Conservation (phyloP, 2,888 invertebrate species). For the Metalampra italica region DNA sequence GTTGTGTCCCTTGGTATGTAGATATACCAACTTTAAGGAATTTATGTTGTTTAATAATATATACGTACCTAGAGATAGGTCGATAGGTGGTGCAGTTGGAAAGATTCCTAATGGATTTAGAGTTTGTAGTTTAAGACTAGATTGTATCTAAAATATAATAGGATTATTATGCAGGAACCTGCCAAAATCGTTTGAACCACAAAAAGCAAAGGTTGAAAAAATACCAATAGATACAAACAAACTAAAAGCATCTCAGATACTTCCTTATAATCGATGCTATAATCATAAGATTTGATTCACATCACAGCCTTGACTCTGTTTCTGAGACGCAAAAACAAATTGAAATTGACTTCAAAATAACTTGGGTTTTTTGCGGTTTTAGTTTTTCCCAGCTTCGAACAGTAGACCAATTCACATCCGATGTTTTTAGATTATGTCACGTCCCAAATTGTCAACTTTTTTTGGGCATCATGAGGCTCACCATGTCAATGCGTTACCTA, state of each 20-base stretch:
- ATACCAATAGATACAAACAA: not conserved
- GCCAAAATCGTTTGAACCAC: not conserved
- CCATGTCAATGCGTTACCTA: too few species aligned
- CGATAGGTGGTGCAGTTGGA: too few species aligned
- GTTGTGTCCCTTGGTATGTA: too few species aligned
- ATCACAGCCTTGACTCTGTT: constrained; percentile 4
- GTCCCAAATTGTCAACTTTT: not conserved
- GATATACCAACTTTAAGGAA: too few species aligned
- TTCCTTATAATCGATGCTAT: constrained; percentile 1
- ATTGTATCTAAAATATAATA: too few species aligned
- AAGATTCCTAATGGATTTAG: too few species aligned
- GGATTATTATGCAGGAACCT: too few species aligned
- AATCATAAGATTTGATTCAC: constrained; percentile 3
- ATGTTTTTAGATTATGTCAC: not conserved
- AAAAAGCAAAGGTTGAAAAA: not conserved
- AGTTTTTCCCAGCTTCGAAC: not conserved
- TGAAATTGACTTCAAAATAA: not conserved
- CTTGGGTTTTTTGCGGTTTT: not conserved
- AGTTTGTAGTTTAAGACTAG: too few species aligned
- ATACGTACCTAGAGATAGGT: too few species aligned
- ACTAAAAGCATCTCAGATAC: not conserved
- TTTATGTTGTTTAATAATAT: too few species aligned
- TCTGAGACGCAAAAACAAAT: constrained; percentile 3
- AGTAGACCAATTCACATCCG: not conserved
- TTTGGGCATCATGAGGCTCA: not conserved